These are phyloP conservation scores for Betta splendens DNA, from an alignment of 2,797 vertebrate genomes.

Conservation along the genomic window DNA sequence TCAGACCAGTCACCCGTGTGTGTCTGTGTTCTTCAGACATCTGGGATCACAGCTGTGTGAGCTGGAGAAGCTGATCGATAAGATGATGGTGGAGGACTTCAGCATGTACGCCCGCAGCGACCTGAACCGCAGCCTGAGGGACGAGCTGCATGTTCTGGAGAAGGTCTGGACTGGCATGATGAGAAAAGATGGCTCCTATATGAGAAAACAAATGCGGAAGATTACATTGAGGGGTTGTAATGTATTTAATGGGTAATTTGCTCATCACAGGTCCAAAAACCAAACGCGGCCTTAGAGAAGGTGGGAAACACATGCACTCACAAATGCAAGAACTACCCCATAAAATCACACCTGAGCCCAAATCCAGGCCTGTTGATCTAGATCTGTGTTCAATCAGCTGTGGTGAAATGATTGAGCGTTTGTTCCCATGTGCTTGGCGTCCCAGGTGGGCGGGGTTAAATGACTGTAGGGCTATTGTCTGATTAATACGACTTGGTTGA, in stretches of 20 bases:
- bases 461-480: background rate
- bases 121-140: slow-evolving; percentile 89
- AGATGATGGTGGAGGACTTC: slow-evolving; percentile 99
- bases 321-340: background rate
- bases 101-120: slow-evolving; percentile 91
- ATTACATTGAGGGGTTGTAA: too few relatives aligned
- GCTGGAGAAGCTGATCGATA: slow-evolving; percentile 97
- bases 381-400: slow-evolving; percentile 6
- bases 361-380: background rate
- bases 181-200: too few relatives aligned
- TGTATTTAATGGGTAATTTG: slow-evolving; percentile 31
- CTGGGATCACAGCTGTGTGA: slow-evolving; percentile 98
- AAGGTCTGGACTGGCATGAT: slow-evolving; percentile 93
- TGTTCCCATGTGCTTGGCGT: slow-evolving; percentile 16
- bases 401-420: background rate
- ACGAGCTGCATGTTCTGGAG: slow-evolving; percentile 91
- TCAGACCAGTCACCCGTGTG: background rate
- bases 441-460: slow-evolving; percentile 3
- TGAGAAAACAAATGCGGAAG: too few relatives aligned
- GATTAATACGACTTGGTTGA: too few relatives aligned
- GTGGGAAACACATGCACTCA: slow-evolving; percentile 31
- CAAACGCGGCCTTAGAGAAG: slow-evolving; percentile 49
- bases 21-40: slow-evolving; percentile 80
- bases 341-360: background rate
- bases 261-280: slow-evolving; percentile 44